Base-by-base conservation (phyloP, 2,113 vertebrate species). In the Scalopus aquaticus region DNA sequence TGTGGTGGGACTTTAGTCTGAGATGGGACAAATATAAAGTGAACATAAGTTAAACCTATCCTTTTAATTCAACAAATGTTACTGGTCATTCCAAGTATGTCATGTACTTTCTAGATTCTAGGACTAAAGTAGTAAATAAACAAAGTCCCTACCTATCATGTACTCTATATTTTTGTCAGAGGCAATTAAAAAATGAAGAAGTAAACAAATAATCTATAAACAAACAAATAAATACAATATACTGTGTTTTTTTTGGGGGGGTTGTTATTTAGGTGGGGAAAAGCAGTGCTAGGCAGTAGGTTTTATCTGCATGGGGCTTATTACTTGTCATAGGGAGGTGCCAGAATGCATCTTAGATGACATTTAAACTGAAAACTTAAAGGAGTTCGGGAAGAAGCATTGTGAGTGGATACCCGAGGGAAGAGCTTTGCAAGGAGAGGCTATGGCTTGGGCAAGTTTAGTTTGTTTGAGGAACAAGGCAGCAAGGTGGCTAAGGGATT, bases 71-170 rank as follows among this genome's bases (percentile, higher is more conserved):
- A 90, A 12, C 6, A 30, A 49, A 65, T 37, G 35, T 56, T 82
- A 32, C 17, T 78, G 49, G 54, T 26, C 22, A 64, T 12, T 16
- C 9, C 35, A 19, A n/a, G 2, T 49, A 24, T 28, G 19, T 16
- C 39, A 87, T 7, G 46, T 2, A 56, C 58, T 24, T 54, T 44
- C 24, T 9, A 67, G n/a, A 67, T 51, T 80, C 67, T n/a, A 81
- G 56, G n/a, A 91, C 93, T 62, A 90, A 93, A 80, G 49, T 1
- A 88, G 6, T 56, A 35, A 91, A 11, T 11, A 70, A 82, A 74
- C 20, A 9, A 91, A 56, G 22, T 88, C 32, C 6, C 28, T 17
- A 2, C 6, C 32, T 3, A 26, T 62, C 35, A 9, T 9, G 1
- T n/a, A 12, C 17, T 62, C 77, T 42, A 35, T 19, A 46, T 84